Evolutionary conservation across 2,888 invertebrate species (phyloP).

Genomic region (Apamea epomidion): DNA sequence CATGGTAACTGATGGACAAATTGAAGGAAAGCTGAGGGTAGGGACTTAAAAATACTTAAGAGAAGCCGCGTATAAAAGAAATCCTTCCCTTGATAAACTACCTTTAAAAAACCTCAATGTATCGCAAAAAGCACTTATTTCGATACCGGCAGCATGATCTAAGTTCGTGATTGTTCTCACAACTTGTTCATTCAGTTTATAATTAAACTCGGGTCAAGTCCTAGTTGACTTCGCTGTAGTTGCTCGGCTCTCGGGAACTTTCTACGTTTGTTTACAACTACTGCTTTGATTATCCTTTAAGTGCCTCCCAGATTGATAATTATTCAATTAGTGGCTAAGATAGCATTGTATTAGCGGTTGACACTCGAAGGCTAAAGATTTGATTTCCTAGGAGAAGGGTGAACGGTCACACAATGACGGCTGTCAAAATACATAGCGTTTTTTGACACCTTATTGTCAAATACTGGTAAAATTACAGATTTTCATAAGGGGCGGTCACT

Average conservation of each 20-base stretch:
- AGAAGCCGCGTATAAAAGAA: background rate
- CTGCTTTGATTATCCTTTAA: conserved; percentile 81
- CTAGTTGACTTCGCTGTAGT: conserved; percentile 82
- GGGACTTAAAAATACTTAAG: background rate
- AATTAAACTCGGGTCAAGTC: conserved; percentile 88
- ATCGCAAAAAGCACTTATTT: conserved; percentile 71
- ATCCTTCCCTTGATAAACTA: background rate
- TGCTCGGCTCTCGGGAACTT: conserved; percentile 77
- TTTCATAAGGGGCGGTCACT: background rate
- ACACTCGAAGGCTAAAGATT: conserved; percentile 11
- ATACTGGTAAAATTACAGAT: background rate
- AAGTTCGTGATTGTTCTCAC: conserved; percentile 82
- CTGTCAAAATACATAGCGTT: background rate
- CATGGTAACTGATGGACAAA: background rate
- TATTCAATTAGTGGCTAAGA: conserved; percentile 70
- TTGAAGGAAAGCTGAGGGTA: background rate
- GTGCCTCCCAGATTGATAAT: conserved; percentile 79
- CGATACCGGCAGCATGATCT: conserved; percentile 77
- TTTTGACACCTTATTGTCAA: background rate
- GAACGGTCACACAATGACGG: background rate
- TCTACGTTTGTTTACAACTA: conserved; percentile 84
- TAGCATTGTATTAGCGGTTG: conserved; percentile 48
- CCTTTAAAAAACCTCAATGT: conserved; percentile 57
- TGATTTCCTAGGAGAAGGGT: background rate
- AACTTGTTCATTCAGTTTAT: conserved; percentile 86